Percentiles rank a stretch among this genome's conserved stretches.
Conservation (phyloP, 2,797 vertebrate genomes). For the Coendou prehensilis region DNA sequence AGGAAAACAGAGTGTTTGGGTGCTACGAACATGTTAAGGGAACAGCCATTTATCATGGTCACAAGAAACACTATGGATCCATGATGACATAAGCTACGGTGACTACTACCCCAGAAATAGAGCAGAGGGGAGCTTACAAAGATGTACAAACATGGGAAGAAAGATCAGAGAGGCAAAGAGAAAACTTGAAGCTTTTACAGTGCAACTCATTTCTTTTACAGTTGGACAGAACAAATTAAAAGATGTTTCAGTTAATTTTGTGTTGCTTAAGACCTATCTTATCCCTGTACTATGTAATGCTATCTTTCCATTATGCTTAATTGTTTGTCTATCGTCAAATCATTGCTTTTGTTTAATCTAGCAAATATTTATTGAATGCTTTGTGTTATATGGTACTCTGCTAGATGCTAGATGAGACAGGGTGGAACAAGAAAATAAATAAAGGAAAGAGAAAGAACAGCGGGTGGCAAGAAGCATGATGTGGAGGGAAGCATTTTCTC, state of each 20-base stretch:
- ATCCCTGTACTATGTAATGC: background rate
- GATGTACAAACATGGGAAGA: background rate
- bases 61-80: background rate
- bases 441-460: background rate
- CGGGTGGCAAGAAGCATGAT: background rate
- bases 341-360: background rate
- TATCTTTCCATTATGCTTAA: background rate
- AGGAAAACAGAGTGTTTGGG: background rate
- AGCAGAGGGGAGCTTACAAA: background rate
- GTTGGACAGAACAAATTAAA: background rate
- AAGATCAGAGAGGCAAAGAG: background rate
- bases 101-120: background rate
- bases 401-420: background rate
- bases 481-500: background rate
- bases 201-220: conserved; percentile 10
- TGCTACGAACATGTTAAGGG: background rate
- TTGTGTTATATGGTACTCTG: background rate
- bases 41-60: background rate
- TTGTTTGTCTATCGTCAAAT: conserved; percentile 44
- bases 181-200: background rate
- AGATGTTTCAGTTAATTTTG: background rate
- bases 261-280: background rate
- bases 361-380: background rate
- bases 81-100: background rate
- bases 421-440: background rate